These are phyloP conservation scores for Dendrocincla fuliginosa DNA, from an alignment of 2,797 vertebrate genomes.

Conservation along the genomic window DNA sequence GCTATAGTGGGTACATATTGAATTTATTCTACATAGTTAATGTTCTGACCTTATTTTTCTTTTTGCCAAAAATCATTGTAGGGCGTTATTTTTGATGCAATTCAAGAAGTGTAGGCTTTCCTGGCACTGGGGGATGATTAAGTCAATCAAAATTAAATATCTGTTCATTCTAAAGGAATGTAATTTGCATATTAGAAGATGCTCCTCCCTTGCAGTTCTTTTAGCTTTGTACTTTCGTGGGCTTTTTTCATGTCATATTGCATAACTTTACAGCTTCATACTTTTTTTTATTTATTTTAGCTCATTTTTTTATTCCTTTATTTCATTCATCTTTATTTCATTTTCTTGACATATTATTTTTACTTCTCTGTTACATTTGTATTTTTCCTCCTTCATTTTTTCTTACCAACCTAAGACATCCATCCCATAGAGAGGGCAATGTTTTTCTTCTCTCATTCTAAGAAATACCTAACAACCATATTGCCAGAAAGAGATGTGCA, in stretches of 20 bases:
- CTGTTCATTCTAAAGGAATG: constrained; percentile 11
- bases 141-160: constrained; percentile 49
- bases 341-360: background rate
- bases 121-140: background rate
- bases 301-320: background rate
- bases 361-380: background rate
- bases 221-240: background rate
- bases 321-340: background rate
- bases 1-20: background rate
- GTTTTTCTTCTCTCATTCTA: background rate
- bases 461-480: background rate
- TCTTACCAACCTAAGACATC: background rate
- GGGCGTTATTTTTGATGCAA: background rate
- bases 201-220: background rate
- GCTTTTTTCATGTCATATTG: background rate
- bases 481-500: background rate
- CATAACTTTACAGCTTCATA: background rate
- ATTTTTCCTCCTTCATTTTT: background rate
- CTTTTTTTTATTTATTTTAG: background rate
- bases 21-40: background rate
- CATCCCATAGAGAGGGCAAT: background rate
- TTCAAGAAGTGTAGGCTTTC: background rate
- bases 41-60: constrained; percentile 10
- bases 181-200: constrained; percentile 10
- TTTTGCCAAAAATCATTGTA: background rate